phyloP scores from a whole-genome alignment of 1,140 invertebrate genomes.

The Chymomyza costata region DNA sequence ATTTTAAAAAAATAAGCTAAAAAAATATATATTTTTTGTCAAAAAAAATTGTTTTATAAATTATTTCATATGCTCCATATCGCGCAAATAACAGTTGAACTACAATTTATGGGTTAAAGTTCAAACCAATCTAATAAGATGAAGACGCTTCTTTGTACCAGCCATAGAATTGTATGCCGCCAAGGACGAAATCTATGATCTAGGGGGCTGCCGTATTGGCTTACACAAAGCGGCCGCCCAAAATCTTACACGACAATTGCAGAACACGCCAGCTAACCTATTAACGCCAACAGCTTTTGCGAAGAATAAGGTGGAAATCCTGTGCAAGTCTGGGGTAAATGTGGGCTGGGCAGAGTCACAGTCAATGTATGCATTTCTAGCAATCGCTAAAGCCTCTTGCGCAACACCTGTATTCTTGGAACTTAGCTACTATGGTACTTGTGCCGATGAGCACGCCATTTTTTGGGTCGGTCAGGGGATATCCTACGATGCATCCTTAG shows the following conservation, averaged over 20 bases:
- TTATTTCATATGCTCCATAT: too few relatives aligned
- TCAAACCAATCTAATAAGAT: too few relatives aligned
- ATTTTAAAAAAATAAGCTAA: too few relatives aligned
- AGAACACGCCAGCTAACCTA: slow-evolving; percentile 88
- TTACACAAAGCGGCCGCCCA: slow-evolving; percentile 84
- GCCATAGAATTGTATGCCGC: slow-evolving; percentile 53
- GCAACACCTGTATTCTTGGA: slow-evolving; percentile 87
- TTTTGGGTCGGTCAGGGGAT: slow-evolving; percentile 89
- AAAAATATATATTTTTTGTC: too few relatives aligned
- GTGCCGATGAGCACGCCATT: slow-evolving; percentile 55
- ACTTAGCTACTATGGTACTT: slow-evolving; percentile 76
- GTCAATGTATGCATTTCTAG: slow-evolving; percentile 85
- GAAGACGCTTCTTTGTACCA: slow-evolving; percentile 17
- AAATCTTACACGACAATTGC: slow-evolving; percentile 85
- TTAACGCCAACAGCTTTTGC: slow-evolving; percentile 90
- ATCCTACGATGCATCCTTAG: slow-evolving; percentile 93
- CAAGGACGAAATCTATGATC: slow-evolving; percentile 70
- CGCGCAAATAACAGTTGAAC: too few relatives aligned
- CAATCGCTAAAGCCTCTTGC: slow-evolving; percentile 83
- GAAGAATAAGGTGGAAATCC: slow-evolving; percentile 77
- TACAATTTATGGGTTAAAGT: too few relatives aligned
- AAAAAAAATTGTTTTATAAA: too few relatives aligned
- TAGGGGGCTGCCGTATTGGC: slow-evolving; percentile 82
- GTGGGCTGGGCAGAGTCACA: slow-evolving; percentile 83
- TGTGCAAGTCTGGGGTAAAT: slow-evolving; percentile 76